Base-by-base conservation (phyloP, 2,113 vertebrate genomes). In the Engystomops pustulosus region DNA sequence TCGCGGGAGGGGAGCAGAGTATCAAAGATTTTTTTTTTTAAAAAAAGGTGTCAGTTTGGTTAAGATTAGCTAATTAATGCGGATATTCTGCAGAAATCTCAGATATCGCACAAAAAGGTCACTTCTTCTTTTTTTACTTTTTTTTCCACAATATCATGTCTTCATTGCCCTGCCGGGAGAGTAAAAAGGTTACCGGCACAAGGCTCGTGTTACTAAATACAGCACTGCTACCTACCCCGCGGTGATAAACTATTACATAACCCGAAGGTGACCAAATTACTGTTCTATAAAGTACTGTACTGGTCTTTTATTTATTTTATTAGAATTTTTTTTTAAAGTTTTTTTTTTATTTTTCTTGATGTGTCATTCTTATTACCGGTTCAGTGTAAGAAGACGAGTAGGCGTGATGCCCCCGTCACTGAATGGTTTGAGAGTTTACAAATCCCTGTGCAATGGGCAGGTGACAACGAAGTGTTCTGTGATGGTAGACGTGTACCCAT, bases 1-100 rank as follows among this genome's bases (percentile, higher is more conserved):
- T 38, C 80, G 47, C 80, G 2, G 36, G 87, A 69, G 72, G 36
- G 87, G 75, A 71, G 80, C 51, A 72, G 15, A 44, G 36, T 75
- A 72, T 72, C 51, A 67, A 80, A 86, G 81, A 6, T 2, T 32
- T n/a, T n/a, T n/a, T n/a, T n/a, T n/a, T n/a, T 18, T 17, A 65
- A 80, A 32, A 1, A 32, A 1, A 72, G 23, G 80, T 72, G 80
- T 71, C 77, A 2, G 38, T 30, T 74, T 27, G 68, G 47, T 58
- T 72, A 58, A 44, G 47, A 72, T 34, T 82, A 72, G 67, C 80
- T 38, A 72, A 82, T 82, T 82, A 45, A 72, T 60, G 68, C 34
- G 36, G 68, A 60, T 82, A 71, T 72, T 60, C 68, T 45, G 34
- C 49, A 14, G 25, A 82, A 82, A 81, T 72, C 60, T 45, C 51